Evolutionary conservation across 2,113 vertebrate species (phyloP).

Genomic region (Odocoileus virginianus): DNA sequence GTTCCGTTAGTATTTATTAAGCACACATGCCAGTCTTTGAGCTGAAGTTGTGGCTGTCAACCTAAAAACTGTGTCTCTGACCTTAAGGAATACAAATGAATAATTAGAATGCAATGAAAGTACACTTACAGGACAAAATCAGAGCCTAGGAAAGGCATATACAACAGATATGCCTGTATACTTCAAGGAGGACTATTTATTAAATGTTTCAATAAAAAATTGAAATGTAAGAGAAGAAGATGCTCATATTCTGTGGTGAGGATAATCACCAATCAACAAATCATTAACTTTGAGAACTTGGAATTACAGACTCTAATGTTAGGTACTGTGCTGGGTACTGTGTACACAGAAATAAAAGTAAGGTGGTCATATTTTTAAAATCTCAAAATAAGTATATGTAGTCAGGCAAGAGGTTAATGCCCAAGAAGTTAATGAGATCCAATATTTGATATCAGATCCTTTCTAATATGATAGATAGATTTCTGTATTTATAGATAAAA

Average conservation of each 20-base stretch:
- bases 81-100: neutral
- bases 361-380: neutral
- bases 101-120: neutral
- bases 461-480: neutral
- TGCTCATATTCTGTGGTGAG: neutral
- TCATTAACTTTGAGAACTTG: constrained; percentile 1
- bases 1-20: neutral
- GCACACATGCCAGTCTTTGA: neutral
- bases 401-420: neutral
- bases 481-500: neutral
- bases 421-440: neutral
- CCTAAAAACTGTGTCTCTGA: neutral
- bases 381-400: neutral
- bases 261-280: neutral
- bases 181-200: neutral
- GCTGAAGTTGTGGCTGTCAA: neutral
- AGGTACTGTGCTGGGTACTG: neutral
- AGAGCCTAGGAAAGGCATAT: neutral
- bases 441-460: neutral
- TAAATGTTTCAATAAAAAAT: constrained; percentile 14
- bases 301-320: neutral
- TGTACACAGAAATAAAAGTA: constrained; percentile 1
- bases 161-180: neutral
- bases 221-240: neutral
- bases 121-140: neutral